phyloP scores from a whole-genome alignment of 2,113 vertebrate genomes.

The Thryonomys swinderianus region DNA sequence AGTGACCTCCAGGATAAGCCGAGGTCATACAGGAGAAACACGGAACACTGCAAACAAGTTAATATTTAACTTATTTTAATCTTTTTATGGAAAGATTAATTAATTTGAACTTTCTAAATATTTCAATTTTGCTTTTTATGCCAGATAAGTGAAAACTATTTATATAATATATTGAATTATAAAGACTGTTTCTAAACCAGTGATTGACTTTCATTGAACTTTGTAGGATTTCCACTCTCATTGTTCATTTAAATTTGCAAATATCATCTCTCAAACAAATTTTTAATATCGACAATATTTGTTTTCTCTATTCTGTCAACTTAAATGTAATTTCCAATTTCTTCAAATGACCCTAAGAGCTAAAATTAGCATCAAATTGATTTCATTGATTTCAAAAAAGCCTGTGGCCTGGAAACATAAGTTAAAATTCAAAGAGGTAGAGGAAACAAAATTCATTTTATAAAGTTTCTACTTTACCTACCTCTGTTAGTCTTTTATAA shows the following conservation, averaged over 20 bases:
- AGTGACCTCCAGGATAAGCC: neutral
- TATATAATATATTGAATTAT: neutral
- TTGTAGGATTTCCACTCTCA: neutral
- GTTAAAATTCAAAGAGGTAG: neutral
- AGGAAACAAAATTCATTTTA: neutral
- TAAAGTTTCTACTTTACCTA: neutral
- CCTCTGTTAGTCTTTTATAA: neutral
- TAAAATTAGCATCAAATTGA: neutral
- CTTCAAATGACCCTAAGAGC: neutral
- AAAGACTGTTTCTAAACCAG: neutral
- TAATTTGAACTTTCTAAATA: neutral
- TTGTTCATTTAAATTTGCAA: neutral
- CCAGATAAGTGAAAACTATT: neutral
- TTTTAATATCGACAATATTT: neutral
- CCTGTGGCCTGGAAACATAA: neutral
- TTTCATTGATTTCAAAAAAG: neutral
- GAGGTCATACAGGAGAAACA: neutral
- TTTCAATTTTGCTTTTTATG: neutral
- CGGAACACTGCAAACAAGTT: neutral
- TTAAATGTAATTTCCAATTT: constrained; percentile 31
- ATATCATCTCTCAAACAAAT: neutral
- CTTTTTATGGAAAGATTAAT: neutral
- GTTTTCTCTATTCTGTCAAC: neutral
- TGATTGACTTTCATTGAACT: neutral
- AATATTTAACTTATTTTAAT: neutral